Conservation (phyloP, 2,113 vertebrate genomes). For the Pygoscelis antarcticus region DNA sequence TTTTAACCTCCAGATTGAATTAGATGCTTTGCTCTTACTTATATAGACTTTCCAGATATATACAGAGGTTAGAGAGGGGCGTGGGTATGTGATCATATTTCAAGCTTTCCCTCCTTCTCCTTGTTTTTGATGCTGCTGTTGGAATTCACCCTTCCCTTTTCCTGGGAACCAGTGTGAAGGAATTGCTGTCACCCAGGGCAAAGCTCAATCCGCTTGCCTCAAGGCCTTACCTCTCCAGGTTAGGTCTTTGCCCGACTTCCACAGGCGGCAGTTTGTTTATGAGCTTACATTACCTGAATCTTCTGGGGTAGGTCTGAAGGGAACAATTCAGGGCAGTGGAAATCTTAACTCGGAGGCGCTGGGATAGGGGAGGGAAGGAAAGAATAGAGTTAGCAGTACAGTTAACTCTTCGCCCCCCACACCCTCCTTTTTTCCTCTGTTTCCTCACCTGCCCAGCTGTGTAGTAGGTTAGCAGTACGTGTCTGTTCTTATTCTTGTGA, state of each 20-base stretch:
- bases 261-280: neutral
- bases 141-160: neutral
- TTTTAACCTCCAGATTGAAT: neutral
- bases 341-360: neutral
- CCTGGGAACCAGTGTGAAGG: neutral
- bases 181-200: neutral
- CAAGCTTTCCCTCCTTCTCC: neutral
- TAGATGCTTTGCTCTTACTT: neutral
- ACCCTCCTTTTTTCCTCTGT: neutral
- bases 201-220: neutral
- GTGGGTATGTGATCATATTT: neutral
- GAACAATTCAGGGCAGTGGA: neutral
- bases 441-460: slow-evolving; percentile 71
- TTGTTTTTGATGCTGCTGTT: slow-evolving; percentile 29
- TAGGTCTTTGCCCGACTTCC: neutral
- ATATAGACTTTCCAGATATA: neutral
- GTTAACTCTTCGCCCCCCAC: neutral
- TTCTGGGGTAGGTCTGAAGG: neutral
- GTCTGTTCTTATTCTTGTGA: slow-evolving; percentile 79
- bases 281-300: neutral
- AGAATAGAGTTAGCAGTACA: neutral
- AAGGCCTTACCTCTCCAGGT: neutral
- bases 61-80: neutral
- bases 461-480: slow-evolving; percentile 70
- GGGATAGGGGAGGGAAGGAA: neutral